Conservation (phyloP, 1,140 invertebrate genomes). For the Chironomus striatipennis region DNA sequence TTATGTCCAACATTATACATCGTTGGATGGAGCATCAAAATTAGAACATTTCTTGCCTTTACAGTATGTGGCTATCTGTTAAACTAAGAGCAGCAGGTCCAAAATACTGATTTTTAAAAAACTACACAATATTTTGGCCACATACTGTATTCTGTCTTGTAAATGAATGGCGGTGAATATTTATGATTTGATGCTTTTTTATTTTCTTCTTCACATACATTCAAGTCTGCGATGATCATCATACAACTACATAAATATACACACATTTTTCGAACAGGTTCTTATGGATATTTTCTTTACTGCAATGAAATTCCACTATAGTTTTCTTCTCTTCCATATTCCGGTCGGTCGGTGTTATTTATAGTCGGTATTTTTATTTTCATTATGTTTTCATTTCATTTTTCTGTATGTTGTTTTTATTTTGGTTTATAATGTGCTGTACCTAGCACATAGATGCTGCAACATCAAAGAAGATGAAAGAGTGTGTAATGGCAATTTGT, state of each 20-base stretch:
- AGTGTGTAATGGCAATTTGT: background rate
- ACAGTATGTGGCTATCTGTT: too few relatives aligned
- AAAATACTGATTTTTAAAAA: too few relatives aligned
- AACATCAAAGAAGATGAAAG: background rate
- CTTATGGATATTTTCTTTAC: background rate
- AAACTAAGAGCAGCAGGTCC: too few relatives aligned
- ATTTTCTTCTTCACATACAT: background rate
- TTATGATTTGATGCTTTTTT: conserved; percentile 17
- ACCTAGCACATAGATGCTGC: too few relatives aligned
- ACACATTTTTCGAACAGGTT: conserved; percentile 15
- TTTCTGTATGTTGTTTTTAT: too few relatives aligned
- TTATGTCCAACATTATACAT: too few relatives aligned
- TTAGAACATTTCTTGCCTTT: too few relatives aligned
- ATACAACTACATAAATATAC: background rate
- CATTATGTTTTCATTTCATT: background rate
- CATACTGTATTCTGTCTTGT: background rate
- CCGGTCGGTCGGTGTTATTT: conserved; percentile 5
- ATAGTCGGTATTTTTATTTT: conserved; percentile 8
- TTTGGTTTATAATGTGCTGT: too few relatives aligned
- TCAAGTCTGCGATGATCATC: too few relatives aligned
- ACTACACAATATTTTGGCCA: too few relatives aligned
- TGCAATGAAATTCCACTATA: background rate
- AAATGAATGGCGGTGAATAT: conserved; percentile 16
- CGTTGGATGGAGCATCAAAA: too few relatives aligned
- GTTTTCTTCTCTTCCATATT: background rate